Percentiles rank a stretch among this genome's conserved stretches.
These are phyloP conservation scores for Tromatobia lineatoria DNA, from an alignment of 2,888 invertebrate genomes.

Conservation along the genomic window DNA sequence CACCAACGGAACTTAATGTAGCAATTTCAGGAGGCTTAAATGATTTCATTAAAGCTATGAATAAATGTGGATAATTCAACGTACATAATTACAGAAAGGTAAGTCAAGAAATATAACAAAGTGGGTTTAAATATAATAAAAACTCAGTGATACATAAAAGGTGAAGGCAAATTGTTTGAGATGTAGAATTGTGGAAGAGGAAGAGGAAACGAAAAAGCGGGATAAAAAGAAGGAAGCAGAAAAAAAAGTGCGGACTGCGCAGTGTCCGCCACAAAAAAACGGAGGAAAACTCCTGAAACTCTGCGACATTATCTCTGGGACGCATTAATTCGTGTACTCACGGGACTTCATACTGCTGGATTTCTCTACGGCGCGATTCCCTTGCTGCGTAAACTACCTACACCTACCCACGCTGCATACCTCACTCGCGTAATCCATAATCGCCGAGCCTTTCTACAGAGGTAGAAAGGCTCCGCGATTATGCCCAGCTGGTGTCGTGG, in stretches of 20 bases:
- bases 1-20: too few relatives aligned
- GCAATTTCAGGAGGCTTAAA: too few relatives aligned
- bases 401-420: slow-evolving; percentile 18
- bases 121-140: not conserved
- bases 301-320: slow-evolving; percentile 62
- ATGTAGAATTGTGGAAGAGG: slow-evolving; percentile 1
- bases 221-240: not conserved
- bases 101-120: not conserved
- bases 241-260: slow-evolving; percentile 32
- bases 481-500: slow-evolving; percentile 15
- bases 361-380: slow-evolving; percentile 42
- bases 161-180: not conserved
- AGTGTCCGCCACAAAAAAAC: slow-evolving; percentile 33
- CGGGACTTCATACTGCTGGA: slow-evolving; percentile 58
- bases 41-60: too few relatives aligned
- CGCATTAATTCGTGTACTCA: slow-evolving; percentile 65
- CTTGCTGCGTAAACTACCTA: slow-evolving; percentile 42
- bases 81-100: not conserved
- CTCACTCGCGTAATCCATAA: slow-evolving; percentile 56
- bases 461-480: too few relatives aligned
- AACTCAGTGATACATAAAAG: not conserved
- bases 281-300: slow-evolving; percentile 46
- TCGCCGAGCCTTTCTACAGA: slow-evolving; percentile 34
- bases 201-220: slow-evolving; percentile 16
- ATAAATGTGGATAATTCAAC: slow-evolving; percentile 6